A percentile compares a stretch with the other conserved stretches of the same genome.
These are phyloP conservation scores for Gasteruption jaculator DNA, from an alignment of 2,888 invertebrate genomes.

Conservation along the genomic window DNA sequence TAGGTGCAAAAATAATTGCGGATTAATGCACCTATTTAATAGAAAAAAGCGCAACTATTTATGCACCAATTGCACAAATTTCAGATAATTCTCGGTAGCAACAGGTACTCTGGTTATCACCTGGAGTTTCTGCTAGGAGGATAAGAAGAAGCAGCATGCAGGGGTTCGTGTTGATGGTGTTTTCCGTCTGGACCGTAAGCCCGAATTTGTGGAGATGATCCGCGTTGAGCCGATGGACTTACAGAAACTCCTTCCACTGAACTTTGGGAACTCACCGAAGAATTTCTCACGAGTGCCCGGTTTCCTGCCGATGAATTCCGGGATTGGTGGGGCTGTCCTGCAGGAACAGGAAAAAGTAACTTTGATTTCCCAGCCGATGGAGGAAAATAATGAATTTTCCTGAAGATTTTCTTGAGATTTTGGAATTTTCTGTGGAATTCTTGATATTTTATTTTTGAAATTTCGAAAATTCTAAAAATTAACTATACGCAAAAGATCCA, in stretches of 20 bases:
- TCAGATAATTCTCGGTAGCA: no score
- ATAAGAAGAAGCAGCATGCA: slow-evolving; percentile 43
- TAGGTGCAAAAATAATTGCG: no score
- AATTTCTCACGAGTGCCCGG: slow-evolving; percentile 63
- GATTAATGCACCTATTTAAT: not conserved
- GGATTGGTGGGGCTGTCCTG: slow-evolving; percentile 4
- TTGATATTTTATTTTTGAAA: no score
- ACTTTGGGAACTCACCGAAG: slow-evolving; percentile 79
- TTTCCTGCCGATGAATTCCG: slow-evolving; percentile 20
- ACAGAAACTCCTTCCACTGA: slow-evolving; percentile 66
- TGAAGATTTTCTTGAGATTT: not conserved
- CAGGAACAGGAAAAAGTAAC: slow-evolving; percentile 2
- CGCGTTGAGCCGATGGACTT: slow-evolving; percentile 61
- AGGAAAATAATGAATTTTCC: not conserved
- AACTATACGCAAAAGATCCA: no score
- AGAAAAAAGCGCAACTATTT: not conserved
- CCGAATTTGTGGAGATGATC: slow-evolving; percentile 79
- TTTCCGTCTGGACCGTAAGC: slow-evolving; percentile 80
- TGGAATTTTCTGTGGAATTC: not conserved
- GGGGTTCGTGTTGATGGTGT: slow-evolving; percentile 35
- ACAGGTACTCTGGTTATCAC: no score
- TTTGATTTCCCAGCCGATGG: not conserved
- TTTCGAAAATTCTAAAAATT: no score
- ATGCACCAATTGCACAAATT: not conserved
- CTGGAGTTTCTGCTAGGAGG: slow-evolving; percentile 44